phyloP scores from a whole-genome alignment of 2,113 vertebrate species.

The Pyxicephalus adspersus region DNA sequence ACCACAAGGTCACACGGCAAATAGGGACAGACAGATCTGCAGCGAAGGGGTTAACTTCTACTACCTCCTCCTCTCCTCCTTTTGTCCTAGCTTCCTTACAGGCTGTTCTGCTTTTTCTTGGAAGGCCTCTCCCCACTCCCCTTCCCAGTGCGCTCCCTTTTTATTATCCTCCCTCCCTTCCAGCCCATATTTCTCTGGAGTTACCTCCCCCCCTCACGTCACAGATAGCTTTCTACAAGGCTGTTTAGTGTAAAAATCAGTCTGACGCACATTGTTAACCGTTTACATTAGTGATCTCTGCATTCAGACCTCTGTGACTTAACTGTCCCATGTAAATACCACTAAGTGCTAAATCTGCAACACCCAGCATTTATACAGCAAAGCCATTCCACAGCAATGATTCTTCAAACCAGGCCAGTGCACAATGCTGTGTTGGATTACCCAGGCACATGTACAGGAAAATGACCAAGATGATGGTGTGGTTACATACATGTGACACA shows the following conservation, averaged over 20 bases:
- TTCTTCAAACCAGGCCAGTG: not conserved
- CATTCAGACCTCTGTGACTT: not conserved
- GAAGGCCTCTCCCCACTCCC: constrained; percentile 49
- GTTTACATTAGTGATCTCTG: not conserved
- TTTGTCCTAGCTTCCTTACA: constrained; percentile 32
- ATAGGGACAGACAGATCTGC: not conserved
- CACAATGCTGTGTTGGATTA: not conserved
- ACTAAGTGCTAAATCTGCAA: not conserved
- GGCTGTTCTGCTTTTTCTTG: constrained; percentile 55
- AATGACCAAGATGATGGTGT: not conserved
- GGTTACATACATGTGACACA: constrained; percentile 17
- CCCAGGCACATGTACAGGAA: not conserved
- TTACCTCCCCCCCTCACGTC: constrained; percentile 47
- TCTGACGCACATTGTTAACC: constrained; percentile 35
- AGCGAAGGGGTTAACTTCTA: constrained; percentile 27
- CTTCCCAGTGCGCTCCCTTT: constrained; percentile 34
- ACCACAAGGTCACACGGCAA: too few relatives aligned
- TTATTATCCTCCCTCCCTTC: not conserved
- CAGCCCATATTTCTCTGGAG: constrained; percentile 54
- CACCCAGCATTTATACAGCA: not conserved
- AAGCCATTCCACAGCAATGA: too few relatives aligned
- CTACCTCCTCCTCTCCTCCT: constrained; percentile 51
- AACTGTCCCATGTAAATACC: not conserved
- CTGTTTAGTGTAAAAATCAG: not conserved
- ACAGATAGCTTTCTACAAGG: constrained; percentile 34